A percentile compares a stretch with the other conserved stretches of the same genome.
Evolutionary conservation across 2,888 invertebrate genomes (phyloP).

Genomic region (Melinopterus prodromus): DNA sequence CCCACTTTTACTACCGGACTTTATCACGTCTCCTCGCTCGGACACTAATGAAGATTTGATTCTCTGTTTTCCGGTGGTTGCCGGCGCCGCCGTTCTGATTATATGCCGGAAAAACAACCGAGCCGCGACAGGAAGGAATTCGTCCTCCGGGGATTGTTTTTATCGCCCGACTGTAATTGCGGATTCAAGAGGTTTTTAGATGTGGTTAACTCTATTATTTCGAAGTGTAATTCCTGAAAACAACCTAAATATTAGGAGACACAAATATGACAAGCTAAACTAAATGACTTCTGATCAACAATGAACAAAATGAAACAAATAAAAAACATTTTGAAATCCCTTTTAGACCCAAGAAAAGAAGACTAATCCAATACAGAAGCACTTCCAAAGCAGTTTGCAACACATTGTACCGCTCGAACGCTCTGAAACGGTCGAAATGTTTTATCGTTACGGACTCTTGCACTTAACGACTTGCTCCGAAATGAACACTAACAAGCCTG

Average conservation of each 20-base stretch:
- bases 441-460: too few species aligned
- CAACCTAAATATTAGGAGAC: too few species aligned
- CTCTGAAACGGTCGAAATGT: neutral
- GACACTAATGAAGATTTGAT: constrained; percentile 4
- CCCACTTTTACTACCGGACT: neutral
- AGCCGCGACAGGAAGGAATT: neutral
- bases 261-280: too few species aligned
- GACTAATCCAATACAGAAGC: too few species aligned
- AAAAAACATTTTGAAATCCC: too few species aligned
- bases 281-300: neutral
- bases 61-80: neutral
- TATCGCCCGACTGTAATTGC: neutral
- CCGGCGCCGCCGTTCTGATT: neutral
- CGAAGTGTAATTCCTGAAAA: too few species aligned
- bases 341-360: too few species aligned
- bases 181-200: too few species aligned
- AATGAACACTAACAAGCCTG: too few species aligned
- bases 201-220: too few species aligned
- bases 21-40: neutral
- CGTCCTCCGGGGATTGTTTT: neutral
- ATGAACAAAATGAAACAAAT: constrained; percentile 6
- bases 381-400: neutral
- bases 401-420: neutral
- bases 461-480: too few species aligned
- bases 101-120: neutral